Conservation (phyloP, 1,140 invertebrate genomes). For the Colletes gigas region DNA sequence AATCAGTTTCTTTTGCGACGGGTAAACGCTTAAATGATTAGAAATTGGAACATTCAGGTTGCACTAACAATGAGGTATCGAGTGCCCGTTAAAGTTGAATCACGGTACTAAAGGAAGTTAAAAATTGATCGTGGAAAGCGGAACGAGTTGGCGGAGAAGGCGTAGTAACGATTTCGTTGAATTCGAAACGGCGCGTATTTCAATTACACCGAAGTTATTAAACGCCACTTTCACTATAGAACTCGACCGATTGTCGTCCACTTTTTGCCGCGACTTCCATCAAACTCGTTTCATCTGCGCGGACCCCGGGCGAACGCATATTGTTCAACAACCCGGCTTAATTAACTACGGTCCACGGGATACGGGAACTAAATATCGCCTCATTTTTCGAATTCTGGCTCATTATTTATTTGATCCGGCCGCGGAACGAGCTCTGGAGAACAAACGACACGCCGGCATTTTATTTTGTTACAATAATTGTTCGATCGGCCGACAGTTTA, state of each 20-base stretch:
- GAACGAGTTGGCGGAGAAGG: neutral
- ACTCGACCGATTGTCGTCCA: neutral
- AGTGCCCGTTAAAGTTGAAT: too few relatives aligned
- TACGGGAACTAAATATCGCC: conserved; percentile 19
- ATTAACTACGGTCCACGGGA: conserved; percentile 6
- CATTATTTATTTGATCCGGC: conserved; percentile 32
- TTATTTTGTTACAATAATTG: conserved; percentile 33
- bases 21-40: too few relatives aligned
- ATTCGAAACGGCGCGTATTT: neutral
- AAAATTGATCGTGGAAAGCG: neutral
- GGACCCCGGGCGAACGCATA: neutral
- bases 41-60: too few relatives aligned
- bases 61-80: too few relatives aligned
- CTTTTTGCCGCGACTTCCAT: neutral
- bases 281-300: neutral
- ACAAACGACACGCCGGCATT: conserved; percentile 10
- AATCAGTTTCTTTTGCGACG: too few relatives aligned
- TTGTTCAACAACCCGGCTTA: conserved; percentile 28
- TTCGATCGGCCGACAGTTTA: conserved; percentile 11
- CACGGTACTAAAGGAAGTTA: neutral
- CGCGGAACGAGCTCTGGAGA: neutral
- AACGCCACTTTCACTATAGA: neutral
- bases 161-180: neutral
- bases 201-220: neutral
- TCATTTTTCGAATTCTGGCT: conserved; percentile 27